These are phyloP conservation scores for Chaetophractus vellerosus DNA, from an alignment of 2,797 vertebrate genomes.

Conservation along the genomic window DNA sequence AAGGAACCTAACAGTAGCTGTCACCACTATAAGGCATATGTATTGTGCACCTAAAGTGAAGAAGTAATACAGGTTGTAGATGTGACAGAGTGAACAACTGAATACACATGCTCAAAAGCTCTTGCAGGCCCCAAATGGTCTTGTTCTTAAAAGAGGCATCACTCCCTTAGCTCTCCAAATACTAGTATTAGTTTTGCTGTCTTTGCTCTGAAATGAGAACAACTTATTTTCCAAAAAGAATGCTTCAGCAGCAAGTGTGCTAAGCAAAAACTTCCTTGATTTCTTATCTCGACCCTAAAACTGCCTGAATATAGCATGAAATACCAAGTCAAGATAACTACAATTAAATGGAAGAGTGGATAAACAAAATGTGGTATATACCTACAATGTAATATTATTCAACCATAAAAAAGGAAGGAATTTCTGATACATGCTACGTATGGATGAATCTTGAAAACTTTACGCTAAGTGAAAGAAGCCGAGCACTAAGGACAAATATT, in stretches of 20 bases:
- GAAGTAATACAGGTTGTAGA: neutral
- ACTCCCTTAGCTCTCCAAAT: neutral
- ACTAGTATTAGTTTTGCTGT: neutral
- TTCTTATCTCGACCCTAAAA: slow-evolving; percentile 44
- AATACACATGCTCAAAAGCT: neutral
- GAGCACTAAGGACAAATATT: no score
- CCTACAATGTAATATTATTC: no score
- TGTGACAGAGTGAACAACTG: neutral
- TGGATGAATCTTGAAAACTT: no score
- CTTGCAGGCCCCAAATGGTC: neutral
- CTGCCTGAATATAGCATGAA: slow-evolving; percentile 18
- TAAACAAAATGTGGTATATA: no score
- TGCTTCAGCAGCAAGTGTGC: neutral
- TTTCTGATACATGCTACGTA: no score
- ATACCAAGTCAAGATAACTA: slow-evolving; percentile 7
- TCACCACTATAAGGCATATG: neutral
- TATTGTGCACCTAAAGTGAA: neutral
- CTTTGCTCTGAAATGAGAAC: slow-evolving; percentile 40
- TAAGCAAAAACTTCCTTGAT: slow-evolving; percentile 6
- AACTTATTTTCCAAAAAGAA: slow-evolving; percentile 9
- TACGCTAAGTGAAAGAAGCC: no score
- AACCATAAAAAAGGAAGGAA: no score
- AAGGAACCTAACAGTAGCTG: neutral
- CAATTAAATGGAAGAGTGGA: neutral
- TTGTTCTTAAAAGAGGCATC: neutral